phyloP scores from a whole-genome alignment of 2,888 invertebrate species.

The Epinotia ramella region DNA sequence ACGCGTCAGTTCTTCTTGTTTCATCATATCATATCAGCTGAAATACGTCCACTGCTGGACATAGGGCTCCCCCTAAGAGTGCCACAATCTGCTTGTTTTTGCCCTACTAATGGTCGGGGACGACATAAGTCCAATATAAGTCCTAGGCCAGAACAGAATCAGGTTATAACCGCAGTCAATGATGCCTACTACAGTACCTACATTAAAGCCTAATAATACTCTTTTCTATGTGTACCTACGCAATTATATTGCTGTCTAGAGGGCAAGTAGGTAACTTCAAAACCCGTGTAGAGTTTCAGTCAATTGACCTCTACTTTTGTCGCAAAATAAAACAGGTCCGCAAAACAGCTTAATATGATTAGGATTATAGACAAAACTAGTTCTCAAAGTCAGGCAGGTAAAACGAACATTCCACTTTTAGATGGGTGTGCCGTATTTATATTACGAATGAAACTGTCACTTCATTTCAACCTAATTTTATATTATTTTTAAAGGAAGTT shows the following conservation, averaged over 20 bases:
- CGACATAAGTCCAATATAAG: too few species aligned
- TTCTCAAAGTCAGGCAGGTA: constrained; percentile 39
- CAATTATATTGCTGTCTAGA: too few species aligned
- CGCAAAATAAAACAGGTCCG: constrained; percentile 1
- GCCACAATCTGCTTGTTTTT: too few species aligned
- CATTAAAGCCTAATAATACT: too few species aligned
- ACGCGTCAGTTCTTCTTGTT: constrained; percentile 89
- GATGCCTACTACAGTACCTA: too few species aligned
- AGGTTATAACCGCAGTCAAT: too few species aligned
- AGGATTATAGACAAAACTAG: constrained; percentile 20
- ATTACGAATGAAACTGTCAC: constrained; percentile 1
- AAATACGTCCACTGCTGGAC: too few species aligned
- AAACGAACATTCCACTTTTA: neutral
- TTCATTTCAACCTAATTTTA: neutral
- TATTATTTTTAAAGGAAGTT: constrained; percentile 13
- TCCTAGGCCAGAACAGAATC: too few species aligned
- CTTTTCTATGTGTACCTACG: too few species aligned
- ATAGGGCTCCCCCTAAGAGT: too few species aligned
- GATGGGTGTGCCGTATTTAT: neutral
- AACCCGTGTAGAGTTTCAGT: neutral
- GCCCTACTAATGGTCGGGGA: too few species aligned
- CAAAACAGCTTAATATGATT: constrained; percentile 19
- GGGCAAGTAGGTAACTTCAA: too few species aligned
- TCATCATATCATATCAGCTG: neutral
- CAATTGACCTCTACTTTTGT: neutral